Base-by-base conservation (phyloP, 2,888 invertebrate species). In the Calliopum simillimum region DNA sequence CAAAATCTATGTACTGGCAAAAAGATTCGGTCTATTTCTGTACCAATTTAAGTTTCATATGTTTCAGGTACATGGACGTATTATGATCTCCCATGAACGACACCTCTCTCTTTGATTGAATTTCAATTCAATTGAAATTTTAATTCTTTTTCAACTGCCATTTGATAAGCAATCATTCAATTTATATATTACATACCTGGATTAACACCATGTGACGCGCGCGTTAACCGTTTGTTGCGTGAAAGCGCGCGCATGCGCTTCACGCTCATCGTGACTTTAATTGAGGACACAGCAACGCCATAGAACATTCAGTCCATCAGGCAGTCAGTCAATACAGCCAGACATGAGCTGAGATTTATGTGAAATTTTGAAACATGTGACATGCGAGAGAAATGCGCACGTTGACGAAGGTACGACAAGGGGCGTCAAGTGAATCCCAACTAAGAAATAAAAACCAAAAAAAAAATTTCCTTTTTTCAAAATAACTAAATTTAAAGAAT, bases 241-340 rank as follows among this genome's bases (percentile, higher is more conserved):
- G 58, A 59, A 72, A 72, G 59, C 64, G 64, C 56, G 70, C 68
- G 70, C 70, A 68, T 68, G 72, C 69, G 69, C 58, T 46, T 67
- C 71, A 55, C 70, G 67, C 62, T 56, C 55, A 68, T 72, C 68
- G 72, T 72, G 70, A 72, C 62, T 61, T 21, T 14, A 43, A 44
- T 19, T n/a, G 53, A 53, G n/a, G 16, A 44, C 53, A 23, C 44
- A 21, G 55, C 65, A 23, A 65, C 23, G 65, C 64, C 51, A 41
- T 43, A n/a, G n/a, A 63, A 41, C 33, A 25, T 19, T n/a, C n/a
- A n/a, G n/a, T n/a, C n/a, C n/a, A n/a, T n/a, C n/a, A n/a, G n/a
- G n/a, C 33, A 33, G 33, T 8, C 33, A 33, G 25, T 25, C 25
- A 25, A 8, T 33, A n/a, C 33, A 33, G 3, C 33, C 41, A 51